These are phyloP conservation scores for Apotomis turbidana DNA, from an alignment of 2,888 invertebrate species.

Conservation along the genomic window DNA sequence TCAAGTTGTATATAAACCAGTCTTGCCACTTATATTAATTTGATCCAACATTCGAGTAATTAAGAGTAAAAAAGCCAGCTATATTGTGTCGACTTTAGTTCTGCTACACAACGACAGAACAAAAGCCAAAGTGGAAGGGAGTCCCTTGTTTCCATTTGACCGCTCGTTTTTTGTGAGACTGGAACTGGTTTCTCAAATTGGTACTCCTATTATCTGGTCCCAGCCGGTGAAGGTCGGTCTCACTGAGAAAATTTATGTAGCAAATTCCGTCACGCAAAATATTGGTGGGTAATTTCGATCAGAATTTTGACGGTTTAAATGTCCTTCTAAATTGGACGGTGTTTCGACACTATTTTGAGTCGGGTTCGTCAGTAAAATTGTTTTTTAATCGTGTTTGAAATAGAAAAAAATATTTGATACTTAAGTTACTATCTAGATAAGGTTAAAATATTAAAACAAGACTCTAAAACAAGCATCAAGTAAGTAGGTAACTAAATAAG, in stretches of 20 bases:
- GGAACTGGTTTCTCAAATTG: constrained; percentile 80
- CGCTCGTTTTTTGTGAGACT: constrained; percentile 68
- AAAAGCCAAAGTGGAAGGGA: constrained; percentile 65
- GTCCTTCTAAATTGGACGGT: constrained; percentile 39
- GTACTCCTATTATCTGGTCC: constrained; percentile 79
- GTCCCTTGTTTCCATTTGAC: constrained; percentile 70
- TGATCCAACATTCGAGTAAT: constrained; percentile 37
- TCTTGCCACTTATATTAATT: constrained; percentile 21
- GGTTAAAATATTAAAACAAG: too few relatives aligned
- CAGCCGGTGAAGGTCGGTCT: constrained; percentile 75
- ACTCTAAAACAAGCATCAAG: too few relatives aligned
- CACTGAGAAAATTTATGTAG: constrained; percentile 72
- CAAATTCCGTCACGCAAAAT: constrained; percentile 82
- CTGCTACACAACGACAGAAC: constrained; percentile 58
- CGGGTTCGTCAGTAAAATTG: background rate
- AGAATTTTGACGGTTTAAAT: constrained; percentile 43
- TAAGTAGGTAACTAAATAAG: background rate
- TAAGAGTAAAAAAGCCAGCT: constrained; percentile 39
- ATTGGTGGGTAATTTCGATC: constrained; percentile 62
- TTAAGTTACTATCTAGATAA: too few relatives aligned
- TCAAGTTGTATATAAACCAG: constrained; percentile 3
- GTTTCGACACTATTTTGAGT: constrained; percentile 32
- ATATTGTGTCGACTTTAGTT: constrained; percentile 35
- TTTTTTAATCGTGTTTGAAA: background rate
- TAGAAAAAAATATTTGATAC: background rate